A percentile compares a stretch with the other conserved stretches of the same genome.
phyloP scores from a whole-genome alignment of 2,797 vertebrate genomes.

The Enteromius anoplus region DNA sequence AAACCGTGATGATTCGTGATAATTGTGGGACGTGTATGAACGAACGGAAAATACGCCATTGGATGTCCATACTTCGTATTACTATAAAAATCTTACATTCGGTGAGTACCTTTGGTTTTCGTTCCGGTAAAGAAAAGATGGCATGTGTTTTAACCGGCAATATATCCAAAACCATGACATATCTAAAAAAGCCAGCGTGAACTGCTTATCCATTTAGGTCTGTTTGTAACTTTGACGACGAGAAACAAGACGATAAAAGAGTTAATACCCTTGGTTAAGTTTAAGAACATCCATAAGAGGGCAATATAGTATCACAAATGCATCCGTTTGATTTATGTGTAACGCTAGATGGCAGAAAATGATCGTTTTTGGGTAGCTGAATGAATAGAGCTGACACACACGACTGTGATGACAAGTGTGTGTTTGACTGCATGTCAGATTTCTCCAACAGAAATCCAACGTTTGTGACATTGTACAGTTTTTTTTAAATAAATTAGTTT shows the following conservation, averaged over 20 bases:
- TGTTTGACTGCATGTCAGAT: neutral
- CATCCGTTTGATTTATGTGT: neutral
- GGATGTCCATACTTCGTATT: neutral
- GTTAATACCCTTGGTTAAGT: neutral
- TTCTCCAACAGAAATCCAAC: neutral
- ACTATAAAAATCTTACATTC: neutral
- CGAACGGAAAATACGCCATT: neutral
- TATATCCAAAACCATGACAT: neutral
- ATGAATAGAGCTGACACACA: neutral
- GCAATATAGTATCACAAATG: constrained; percentile 33
- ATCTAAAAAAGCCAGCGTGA: neutral
- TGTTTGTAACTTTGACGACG: neutral
- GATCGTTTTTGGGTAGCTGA: neutral
- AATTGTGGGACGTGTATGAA: neutral
- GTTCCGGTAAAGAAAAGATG: neutral
- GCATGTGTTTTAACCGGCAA: neutral
- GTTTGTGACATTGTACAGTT: neutral
- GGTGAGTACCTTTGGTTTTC: neutral
- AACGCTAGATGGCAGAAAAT: constrained; percentile 37
- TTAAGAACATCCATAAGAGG: constrained; percentile 7
- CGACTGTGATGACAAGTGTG: neutral
- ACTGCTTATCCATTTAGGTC: neutral
- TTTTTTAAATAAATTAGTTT: neutral
- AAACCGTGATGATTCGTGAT: neutral
- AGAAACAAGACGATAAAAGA: neutral